Evolutionary conservation across 2,113 vertebrate species (phyloP), one percentile per base, ranked within the genome.

Genomic region (Eidolon helvum): DNA sequence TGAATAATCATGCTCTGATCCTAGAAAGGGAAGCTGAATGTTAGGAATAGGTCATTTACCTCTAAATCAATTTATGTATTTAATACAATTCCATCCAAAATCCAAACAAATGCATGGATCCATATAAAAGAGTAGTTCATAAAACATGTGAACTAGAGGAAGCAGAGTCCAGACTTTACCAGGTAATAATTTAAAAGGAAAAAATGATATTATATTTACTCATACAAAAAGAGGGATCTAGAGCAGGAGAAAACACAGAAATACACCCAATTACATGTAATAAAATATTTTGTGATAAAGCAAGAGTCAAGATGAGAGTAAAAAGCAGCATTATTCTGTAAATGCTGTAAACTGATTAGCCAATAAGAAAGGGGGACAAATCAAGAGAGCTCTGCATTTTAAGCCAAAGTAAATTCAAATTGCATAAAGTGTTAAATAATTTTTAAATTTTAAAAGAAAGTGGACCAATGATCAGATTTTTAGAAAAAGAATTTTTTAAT

Each of bases 41-140:
- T 92, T 94, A 84, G 35, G 50, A 94, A 35, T 57, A 69, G 26
- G 53, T 83, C 90, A 68, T 53, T 72, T 85, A 74, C 26, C 19
- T 90, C 66, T 72, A 91, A 87, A 48, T 91, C 84, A 77, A 59
- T 79, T 74, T 50, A 79, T 24, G 69, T 12, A 86, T 69, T 79
- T 87, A 94, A 88, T 19, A 86, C 55, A 93, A 84, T 79, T 53
- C 30, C 63, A 95, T 84, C 33, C 33, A 83, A 94, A 96, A 83
- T n/a, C 57, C 43, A 87, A 43, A 15, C 33, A 78, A 91, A 59
- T 33, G 55, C 35, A 35, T 11, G 12, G n/a, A 57, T 53, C 7
- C 19, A 71, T 82, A 74, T 68, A 80, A 94, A 86, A 96, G n/a
- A 78, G 57, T 33, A 59, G 38, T 78, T n/a, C 28, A 40, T 22